These are phyloP conservation scores for Ips typographus DNA, from an alignment of 1,140 invertebrate genomes.

Conservation along the genomic window DNA sequence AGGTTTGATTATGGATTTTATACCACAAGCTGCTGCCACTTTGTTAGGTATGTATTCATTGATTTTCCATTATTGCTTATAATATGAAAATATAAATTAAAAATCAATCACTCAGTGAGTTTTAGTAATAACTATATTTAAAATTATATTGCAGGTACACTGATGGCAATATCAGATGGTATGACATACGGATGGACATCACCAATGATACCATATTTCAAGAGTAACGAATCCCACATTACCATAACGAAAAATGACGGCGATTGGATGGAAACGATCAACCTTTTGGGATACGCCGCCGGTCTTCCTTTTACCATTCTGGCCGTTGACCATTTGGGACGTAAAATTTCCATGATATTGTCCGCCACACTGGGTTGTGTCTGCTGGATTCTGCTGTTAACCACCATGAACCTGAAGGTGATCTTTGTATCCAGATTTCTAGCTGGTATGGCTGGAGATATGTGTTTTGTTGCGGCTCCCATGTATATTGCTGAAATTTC, in stretches of 20 bases:
- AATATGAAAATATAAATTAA: not conserved
- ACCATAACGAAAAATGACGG: constrained; percentile 45
- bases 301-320: constrained; percentile 58
- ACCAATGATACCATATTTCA: constrained; percentile 59
- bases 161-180: constrained; percentile 45
- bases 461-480: constrained; percentile 42
- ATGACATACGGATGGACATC: constrained; percentile 62
- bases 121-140: too few relatives aligned
- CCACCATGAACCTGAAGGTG: constrained; percentile 50
- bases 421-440: constrained; percentile 56
- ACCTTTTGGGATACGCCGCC: constrained; percentile 62
- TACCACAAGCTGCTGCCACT: constrained; percentile 5
- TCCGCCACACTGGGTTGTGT: constrained; percentile 60
- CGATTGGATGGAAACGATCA: constrained; percentile 64
- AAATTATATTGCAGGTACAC: constrained; percentile 15
- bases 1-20: not conserved
- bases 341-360: constrained; percentile 61
- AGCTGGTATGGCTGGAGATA: constrained; percentile 41
- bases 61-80: not conserved
- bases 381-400: constrained; percentile 63
- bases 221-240: constrained; percentile 46
- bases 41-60: constrained; percentile 8
- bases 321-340: constrained; percentile 63
- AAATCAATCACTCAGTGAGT: not conserved
- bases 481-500: constrained; percentile 48